Conservation (phyloP, 2,888 invertebrate genomes). For the Drosophila robusta region DNA sequence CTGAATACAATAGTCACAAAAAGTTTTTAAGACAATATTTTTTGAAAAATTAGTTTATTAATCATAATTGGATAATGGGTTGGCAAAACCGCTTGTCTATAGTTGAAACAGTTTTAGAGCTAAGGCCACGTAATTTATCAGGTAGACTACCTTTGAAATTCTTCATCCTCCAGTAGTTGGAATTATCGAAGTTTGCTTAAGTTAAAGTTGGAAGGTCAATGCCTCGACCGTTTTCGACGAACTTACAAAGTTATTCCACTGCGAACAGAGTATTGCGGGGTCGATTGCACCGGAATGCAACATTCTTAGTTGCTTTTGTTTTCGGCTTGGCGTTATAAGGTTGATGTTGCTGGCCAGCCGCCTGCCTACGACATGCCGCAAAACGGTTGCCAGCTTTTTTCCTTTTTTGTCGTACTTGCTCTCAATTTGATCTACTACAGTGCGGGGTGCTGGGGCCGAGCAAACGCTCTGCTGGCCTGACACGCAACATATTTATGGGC, state of each 20-base stretch:
- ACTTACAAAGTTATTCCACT: background rate
- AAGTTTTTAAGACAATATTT: no score
- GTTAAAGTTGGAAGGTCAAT: no score
- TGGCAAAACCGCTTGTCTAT: no score
- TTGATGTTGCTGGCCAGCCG: constrained; percentile 27
- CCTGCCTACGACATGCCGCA: constrained; percentile 67
- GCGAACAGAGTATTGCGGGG: background rate
- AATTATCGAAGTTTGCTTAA: no score
- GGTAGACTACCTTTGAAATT: no score
- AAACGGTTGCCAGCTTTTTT: constrained; percentile 44
- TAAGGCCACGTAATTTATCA: no score
- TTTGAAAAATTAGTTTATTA: no score
- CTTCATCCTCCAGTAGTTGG: no score
- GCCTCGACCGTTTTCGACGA: no score
- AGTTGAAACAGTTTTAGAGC: no score
- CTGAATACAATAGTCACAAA: no score
- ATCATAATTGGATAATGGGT: no score
- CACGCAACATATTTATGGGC: constrained; percentile 79
- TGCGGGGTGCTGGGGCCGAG: constrained; percentile 6
- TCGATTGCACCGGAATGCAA: background rate
- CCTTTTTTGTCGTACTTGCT: constrained; percentile 32
- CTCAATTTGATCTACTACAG: constrained; percentile 61
- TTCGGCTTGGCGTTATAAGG: constrained; percentile 17
- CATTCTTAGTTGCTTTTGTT: background rate
- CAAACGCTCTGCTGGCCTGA: constrained; percentile 57